Evolutionary conservation across 2,113 vertebrate species (phyloP), one percentile per base, ranked within the genome.

Genomic region (Lagopus muta): DNA sequence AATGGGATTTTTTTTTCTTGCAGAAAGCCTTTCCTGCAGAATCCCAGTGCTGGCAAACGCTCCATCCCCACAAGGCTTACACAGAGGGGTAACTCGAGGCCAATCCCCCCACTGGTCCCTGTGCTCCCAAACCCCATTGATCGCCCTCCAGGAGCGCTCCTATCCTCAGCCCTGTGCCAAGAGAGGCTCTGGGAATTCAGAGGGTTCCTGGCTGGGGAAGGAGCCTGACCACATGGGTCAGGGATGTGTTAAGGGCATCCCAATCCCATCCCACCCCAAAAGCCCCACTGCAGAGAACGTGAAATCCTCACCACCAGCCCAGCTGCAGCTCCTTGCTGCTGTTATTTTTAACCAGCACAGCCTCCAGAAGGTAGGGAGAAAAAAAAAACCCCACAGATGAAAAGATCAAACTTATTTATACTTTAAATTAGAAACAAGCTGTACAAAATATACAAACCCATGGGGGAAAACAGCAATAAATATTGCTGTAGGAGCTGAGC

Each of bases 321-420:
- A 10, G 1, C 47, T 40, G 7, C 3, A 55, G 69, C 80, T 92
- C 83, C 71, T 86, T 77, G 2, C 48, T 2, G 1, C 0, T 0
- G 47, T 78, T 93, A 86, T 94, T 94, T 96, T 88, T 83, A 93
- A 86, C 24, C 34, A 71, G 60, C 79, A 48, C 78, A 95, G 86
- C 60, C 92, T 88, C 88, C 92, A 95, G 93, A 91, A 95, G 80
- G 70, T 64, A 91, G 86, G 25, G 79, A 90, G 79, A 55, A 55
- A 57, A 20, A 58, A 58, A 58, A 18, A 54, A n/a, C n/a, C 72
- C 58, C 88, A 93, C 86, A 77, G 82, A 80, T 34, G 52, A 93
- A 96, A 96, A 86, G 82, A 92, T 88, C 88, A 86, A 92, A 93
- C 34, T 83, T 94, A 91, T 93, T 95, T 93, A 81, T 88, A 38